These are phyloP conservation scores for Drosophila kikkawai DNA, from an alignment of 1,140 invertebrate species.

Conservation along the genomic window DNA sequence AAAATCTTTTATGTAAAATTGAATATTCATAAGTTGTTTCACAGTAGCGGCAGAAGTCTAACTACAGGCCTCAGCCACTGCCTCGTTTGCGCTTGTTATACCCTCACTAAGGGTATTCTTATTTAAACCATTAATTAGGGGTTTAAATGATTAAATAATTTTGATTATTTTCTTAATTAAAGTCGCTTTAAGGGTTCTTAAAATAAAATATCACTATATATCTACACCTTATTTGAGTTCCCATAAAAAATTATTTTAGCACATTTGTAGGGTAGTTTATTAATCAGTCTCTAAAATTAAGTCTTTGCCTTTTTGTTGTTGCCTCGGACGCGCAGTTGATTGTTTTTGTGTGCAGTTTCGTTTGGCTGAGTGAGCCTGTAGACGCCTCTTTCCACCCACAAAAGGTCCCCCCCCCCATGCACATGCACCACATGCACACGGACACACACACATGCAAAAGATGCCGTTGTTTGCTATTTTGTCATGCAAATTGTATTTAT, in stretches of 20 bases:
- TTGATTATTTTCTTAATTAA: too few relatives aligned
- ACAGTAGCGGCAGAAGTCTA: constrained; percentile 62
- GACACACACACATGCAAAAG: constrained; percentile 51
- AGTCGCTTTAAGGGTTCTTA: too few relatives aligned
- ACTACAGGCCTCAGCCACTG: constrained; percentile 41
- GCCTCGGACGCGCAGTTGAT: constrained; percentile 64
- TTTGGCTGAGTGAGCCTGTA: constrained; percentile 77
- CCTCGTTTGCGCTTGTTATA: constrained; percentile 14
- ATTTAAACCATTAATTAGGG: background rate
- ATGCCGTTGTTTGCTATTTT: constrained; percentile 81
- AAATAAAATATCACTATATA: background rate
- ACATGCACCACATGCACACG: background rate
- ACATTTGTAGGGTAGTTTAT: background rate
- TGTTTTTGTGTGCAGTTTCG: constrained; percentile 80
- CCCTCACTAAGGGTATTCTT: constrained; percentile 3
- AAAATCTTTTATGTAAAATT: constrained; percentile 83
- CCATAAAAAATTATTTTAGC: too few relatives aligned
- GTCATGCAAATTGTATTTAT: constrained; percentile 84
- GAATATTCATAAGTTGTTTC: constrained; percentile 80
- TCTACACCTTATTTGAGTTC: background rate
- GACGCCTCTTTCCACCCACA: constrained; percentile 42
- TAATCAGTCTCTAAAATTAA: background rate
- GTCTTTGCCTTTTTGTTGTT: constrained; percentile 9
- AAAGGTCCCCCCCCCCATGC: background rate
- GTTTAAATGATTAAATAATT: too few relatives aligned